These are phyloP conservation scores for Cheiracanthium punctorium DNA, from an alignment of 2,888 invertebrate genomes.

Conservation along the genomic window DNA sequence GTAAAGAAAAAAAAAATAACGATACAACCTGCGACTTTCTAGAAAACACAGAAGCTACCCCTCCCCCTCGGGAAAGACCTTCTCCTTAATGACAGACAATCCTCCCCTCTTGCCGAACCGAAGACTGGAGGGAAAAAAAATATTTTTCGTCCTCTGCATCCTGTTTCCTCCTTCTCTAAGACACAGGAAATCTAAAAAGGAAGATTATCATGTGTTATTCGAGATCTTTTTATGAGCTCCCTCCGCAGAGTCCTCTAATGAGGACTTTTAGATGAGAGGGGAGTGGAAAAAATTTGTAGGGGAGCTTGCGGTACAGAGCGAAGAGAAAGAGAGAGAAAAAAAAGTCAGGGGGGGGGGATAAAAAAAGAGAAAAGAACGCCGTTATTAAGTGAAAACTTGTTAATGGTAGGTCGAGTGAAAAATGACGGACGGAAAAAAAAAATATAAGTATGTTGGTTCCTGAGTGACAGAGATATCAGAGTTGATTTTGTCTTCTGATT, in stretches of 20 bases:
- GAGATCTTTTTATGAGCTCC: constrained; percentile 28
- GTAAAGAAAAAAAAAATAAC: too few relatives aligned
- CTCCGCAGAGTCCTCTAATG: not conserved
- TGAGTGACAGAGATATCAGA: too few relatives aligned
- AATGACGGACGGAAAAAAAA: not conserved
- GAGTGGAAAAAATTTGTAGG: not conserved
- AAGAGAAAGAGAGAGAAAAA: too few relatives aligned
- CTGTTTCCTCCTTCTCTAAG: constrained; percentile 44
- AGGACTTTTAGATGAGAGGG: constrained; percentile 19
- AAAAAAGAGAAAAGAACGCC: too few relatives aligned
- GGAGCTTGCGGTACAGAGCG: too few relatives aligned
- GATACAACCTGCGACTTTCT: not conserved
- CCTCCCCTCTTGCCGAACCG: not conserved
- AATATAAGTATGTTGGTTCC: too few relatives aligned
- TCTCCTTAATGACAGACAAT: constrained; percentile 27
- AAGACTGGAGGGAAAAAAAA: not conserved
- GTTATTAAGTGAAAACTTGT: constrained; percentile 7
- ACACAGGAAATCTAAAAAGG: constrained; percentile 47
- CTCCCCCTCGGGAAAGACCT: not conserved
- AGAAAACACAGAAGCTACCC: not conserved
- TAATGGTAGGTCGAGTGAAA: not conserved
- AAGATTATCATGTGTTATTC: constrained; percentile 51
- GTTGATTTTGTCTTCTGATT: not conserved
- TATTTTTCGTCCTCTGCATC: constrained; percentile 29
- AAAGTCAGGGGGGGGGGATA: too few relatives aligned